Evolutionary conservation across 2,797 vertebrate genomes (phyloP).

Genomic region (Clarias pachynema): DNA sequence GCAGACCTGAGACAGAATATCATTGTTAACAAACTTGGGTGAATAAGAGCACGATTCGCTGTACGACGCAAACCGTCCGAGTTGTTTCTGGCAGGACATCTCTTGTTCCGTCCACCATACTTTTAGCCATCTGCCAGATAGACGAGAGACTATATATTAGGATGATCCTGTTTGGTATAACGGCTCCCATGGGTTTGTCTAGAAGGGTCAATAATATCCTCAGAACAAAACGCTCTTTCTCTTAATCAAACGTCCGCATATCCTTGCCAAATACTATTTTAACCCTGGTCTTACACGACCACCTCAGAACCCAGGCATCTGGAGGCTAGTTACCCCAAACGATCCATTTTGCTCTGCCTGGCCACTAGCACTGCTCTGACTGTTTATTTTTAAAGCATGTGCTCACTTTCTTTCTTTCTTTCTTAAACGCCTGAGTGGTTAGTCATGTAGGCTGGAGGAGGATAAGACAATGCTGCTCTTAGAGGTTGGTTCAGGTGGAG

Average conservation of each 20-base stretch:
- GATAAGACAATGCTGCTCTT: neutral
- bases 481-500: neutral
- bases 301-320: neutral
- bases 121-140: conserved; percentile 11
- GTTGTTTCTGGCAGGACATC: neutral
- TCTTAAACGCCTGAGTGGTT: conserved; percentile 6
- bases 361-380: neutral
- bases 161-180: neutral
- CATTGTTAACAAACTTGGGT: neutral
- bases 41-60: neutral
- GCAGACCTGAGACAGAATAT: neutral
- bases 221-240: neutral
- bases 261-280: neutral
- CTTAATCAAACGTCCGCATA: neutral
- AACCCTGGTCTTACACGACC: neutral
- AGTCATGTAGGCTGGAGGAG: conserved; percentile 9
- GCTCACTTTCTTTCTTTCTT: conserved; percentile 21
- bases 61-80: neutral
- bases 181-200: neutral
- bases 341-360: neutral
- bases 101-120: neutral
- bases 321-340: neutral
- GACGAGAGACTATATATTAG: neutral
- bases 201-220: neutral
- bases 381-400: conserved; percentile 15